Base-by-base conservation (phyloP, 2,888 invertebrate species). In the Lapara coniferarum region DNA sequence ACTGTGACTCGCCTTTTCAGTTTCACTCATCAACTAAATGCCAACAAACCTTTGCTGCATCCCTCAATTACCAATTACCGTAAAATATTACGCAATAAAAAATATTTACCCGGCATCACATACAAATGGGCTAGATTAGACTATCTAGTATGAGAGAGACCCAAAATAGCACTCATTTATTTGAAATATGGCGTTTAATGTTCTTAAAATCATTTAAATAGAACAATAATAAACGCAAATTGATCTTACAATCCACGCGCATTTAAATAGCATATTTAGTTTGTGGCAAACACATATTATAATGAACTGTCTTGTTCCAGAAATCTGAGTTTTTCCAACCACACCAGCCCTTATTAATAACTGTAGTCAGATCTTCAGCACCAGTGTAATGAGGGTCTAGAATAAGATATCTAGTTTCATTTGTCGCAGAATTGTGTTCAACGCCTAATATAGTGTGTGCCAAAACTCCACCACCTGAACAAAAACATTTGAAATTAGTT, bases 311-410 rank as follows among this genome's bases (percentile, higher is more conserved):
- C 89, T 97, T 97, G 82, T 97, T 97, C 99, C 99, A 99, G 90
- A 99, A 99, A 73, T 97, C 96, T 3, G 96, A 93, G 46, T 95
- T 96, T 88, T 99, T 99, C 99, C 99, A 99, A 0, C 97, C 98
- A 87, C 99, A 99, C 98, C 99, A 99, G 8, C 99, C 99, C 94
- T 98, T 97, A 72, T 93, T 95, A 75, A 96, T 93, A 67, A 98
- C 95, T 0, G 94, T 94, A 51, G 95, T 93, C 67, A 98, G 86
- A 81, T 98, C 97, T 81, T 99, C 99, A 0, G 94, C 88, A 0
- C 98, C 99, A 0, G 98, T 98, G 89, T 98, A 99, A 91, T 99
- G 99, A 0, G 99, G 99, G 94, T 99, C 99, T 55, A 99, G 93
- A 78, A 99, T 97, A n/a, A 99, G 95, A 90, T 98, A 99, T 79